These are phyloP conservation scores for Semaprochilodus insignis DNA, from an alignment of 2,797 vertebrate species.

Conservation along the genomic window DNA sequence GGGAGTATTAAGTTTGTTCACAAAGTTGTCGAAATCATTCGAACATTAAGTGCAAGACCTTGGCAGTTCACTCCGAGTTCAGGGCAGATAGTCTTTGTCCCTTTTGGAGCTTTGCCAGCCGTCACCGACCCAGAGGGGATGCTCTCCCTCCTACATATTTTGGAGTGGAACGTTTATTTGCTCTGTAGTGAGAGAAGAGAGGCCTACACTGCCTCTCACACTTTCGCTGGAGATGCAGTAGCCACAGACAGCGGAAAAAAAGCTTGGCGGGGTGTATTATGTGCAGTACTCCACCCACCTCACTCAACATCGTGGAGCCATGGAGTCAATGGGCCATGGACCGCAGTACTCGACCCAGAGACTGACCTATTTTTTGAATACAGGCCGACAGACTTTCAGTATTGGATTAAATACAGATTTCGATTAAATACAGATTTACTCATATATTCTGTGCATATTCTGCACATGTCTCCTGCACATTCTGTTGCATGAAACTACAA, in stretches of 20 bases:
- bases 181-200: slow-evolving; percentile 24
- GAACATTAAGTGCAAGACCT: slow-evolving; percentile 38
- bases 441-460: neutral
- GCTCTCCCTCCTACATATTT: slow-evolving; percentile 41
- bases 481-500: neutral
- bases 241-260: neutral
- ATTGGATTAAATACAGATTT: neutral
- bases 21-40: slow-evolving; percentile 33
- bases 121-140: slow-evolving; percentile 12
- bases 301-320: neutral
- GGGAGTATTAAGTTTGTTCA: slow-evolving; percentile 38
- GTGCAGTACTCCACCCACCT: slow-evolving; percentile 2
- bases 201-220: slow-evolving; percentile 24
- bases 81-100: slow-evolving; percentile 58
- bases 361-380: neutral
- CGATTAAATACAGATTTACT: neutral
- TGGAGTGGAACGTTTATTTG: slow-evolving; percentile 52
- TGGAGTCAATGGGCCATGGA: neutral
- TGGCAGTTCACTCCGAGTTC: slow-evolving; percentile 55
- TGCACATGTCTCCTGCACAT: neutral
- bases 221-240: neutral
- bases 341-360: neutral
- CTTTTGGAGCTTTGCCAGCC: slow-evolving; percentile 44
- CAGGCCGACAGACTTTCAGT: neutral
- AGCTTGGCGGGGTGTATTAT: neutral